Evolutionary conservation across 1,140 invertebrate species (phyloP).

Genomic region (Bombus terrestris): DNA sequence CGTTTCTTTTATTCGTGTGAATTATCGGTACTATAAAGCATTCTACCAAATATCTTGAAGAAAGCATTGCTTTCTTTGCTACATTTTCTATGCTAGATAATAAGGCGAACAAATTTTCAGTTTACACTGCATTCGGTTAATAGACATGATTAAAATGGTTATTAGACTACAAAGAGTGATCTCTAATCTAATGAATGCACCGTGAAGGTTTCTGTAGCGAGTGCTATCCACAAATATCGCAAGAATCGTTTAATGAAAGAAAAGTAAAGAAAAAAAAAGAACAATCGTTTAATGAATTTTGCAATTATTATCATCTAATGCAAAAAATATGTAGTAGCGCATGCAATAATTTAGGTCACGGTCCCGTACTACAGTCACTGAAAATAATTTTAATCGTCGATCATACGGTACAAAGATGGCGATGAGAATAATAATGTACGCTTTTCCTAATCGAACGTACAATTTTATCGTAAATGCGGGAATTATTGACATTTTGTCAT

Average conservation of each 20-base stretch:
- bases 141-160: neutral
- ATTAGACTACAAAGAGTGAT: neutral
- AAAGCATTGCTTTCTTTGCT: neutral
- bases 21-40: neutral
- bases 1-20: conserved; percentile 16
- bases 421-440: conserved; percentile 46
- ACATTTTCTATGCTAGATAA: neutral
- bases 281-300: neutral
- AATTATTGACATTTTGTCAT: neutral
- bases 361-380: conserved; percentile 40
- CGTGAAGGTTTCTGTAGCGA: neutral
- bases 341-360: conserved; percentile 13
- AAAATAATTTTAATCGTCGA: conserved; percentile 51
- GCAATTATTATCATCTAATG: neutral
- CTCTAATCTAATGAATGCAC: no score
- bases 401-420: conserved; percentile 44
- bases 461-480: neutral
- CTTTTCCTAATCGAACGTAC: conserved; percentile 13
- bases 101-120: neutral
- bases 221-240: no score
- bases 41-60: neutral
- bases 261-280: neutral
- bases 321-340: neutral
- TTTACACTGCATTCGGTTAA: no score
- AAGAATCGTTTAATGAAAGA: no score